Evolutionary conservation across 35 echinoderm and acorn worm species (phyloP), one percentile per base, ranked within the genome.

Genomic region (Patiria miniata): DNA sequence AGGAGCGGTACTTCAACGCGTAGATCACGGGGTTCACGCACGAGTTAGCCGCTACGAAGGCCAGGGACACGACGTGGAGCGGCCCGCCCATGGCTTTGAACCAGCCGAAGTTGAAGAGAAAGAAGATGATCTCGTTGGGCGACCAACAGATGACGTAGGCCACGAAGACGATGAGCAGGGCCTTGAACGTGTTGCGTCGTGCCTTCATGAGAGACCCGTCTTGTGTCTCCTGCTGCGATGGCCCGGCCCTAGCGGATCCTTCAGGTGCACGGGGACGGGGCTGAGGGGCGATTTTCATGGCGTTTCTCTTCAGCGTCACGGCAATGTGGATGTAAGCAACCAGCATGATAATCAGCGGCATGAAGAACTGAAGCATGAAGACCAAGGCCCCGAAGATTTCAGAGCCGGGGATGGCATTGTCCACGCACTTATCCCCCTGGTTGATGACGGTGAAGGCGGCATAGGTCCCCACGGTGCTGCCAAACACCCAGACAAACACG

Each of bases 1-100:
- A 93, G 36, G 39, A 26, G 37, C 79, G 89, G 87, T 93, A 59
- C 77, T 93, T 89, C 38, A 92, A 87, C 2, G 77, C 85, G 44
- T 92, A 92, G 10, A 92, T 92, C 55, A 92, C 52, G 30, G 87
- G 87, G 50, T 93, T 93, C 18, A 85, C 81, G 56, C 87, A 90
- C 7, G 86, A 93, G 36, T 93, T 93, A 38, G 78, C 56, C 6
- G 79, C 37, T 18, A 87, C 91, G 2, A 93, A 23, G 36, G 89
- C 89, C 10, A 93, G 86, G 16, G 91, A 76, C 22, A 89, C 36
- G 34, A 83, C 81, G 40, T 93, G 83, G 19, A 88, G 82, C 21
- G 14, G 33, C 21, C 77, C 82, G 28, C 36, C 84, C 51, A 90
- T 79, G 54, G 84, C 80, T 36, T 85, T 82, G 9, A 29, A 36